These are phyloP conservation scores for Sphinx pinastri DNA, from an alignment of 2,888 invertebrate species.

Conservation along the genomic window DNA sequence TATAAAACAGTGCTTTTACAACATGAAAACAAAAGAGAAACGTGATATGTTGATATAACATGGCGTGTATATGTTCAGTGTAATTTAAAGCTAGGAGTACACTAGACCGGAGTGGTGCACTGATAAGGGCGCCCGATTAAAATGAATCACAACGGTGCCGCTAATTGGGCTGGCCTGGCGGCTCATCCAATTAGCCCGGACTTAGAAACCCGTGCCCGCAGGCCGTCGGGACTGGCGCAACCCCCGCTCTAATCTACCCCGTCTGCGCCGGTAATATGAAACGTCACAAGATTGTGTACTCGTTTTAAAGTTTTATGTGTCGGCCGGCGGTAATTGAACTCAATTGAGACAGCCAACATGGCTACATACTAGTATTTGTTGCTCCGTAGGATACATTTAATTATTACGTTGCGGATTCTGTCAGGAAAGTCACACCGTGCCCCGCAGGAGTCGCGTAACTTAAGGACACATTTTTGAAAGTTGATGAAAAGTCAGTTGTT, in stretches of 20 bases:
- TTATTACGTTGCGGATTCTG: neutral
- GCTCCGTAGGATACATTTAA: neutral
- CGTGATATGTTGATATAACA: conserved; percentile 15
- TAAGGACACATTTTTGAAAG: conserved; percentile 61
- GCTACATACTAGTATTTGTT: neutral
- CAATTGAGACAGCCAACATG: conserved; percentile 8
- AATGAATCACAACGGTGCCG: conserved; percentile 79
- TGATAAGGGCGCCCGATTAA: conserved; percentile 79
- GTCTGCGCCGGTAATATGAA: conserved; percentile 54
- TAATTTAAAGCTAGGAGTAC: conserved; percentile 32
- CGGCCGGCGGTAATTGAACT: conserved; percentile 21
- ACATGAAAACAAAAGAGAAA: conserved; percentile 14
- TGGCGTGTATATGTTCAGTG: conserved; percentile 5
- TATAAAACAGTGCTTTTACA: neutral
- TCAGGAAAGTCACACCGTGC: conserved; percentile 24
- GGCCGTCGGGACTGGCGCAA: conserved; percentile 49
- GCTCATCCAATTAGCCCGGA: conserved; percentile 82
- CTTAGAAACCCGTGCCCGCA: conserved; percentile 79
- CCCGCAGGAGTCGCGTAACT: conserved; percentile 48
- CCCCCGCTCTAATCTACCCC: conserved; percentile 65
- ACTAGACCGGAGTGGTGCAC: conserved; percentile 52
- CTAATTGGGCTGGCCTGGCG: conserved; percentile 76
- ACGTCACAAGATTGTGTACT: conserved; percentile 47
- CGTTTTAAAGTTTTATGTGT: conserved; percentile 24
- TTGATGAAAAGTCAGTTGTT: conserved; percentile 72